Evolutionary conservation across 1,140 invertebrate species (phyloP).

Genomic region (Drosophila nigromelanica): DNA sequence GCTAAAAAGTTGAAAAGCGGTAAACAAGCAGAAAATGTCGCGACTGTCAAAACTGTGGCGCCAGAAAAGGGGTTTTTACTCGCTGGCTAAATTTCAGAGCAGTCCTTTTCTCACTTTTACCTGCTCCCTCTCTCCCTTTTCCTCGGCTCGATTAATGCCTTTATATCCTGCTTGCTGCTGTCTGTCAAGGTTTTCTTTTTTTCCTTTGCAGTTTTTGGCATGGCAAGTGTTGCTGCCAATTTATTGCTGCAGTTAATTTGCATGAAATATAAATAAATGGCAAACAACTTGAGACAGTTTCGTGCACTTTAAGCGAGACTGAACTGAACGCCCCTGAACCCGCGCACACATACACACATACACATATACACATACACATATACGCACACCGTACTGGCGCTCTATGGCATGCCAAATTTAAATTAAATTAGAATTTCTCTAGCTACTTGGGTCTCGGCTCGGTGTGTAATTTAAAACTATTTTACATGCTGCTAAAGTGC

Average conservation of each 20-base stretch:
- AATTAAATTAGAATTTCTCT: slow-evolving; percentile 79
- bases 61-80: slow-evolving; percentile 19
- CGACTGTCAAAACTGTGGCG: slow-evolving; percentile 65
- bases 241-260: slow-evolving; percentile 80
- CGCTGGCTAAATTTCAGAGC: slow-evolving; percentile 10
- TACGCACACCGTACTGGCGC: background rate
- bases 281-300: slow-evolving; percentile 67
- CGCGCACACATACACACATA: background rate
- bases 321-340: slow-evolving; percentile 1
- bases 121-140: background rate
- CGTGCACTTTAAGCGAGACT: slow-evolving; percentile 34
- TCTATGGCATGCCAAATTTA: slow-evolving; percentile 50
- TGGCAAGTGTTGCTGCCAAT: slow-evolving; percentile 69
- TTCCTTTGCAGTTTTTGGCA: slow-evolving; percentile 21
- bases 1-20: slow-evolving; percentile 67
- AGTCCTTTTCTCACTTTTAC: background rate
- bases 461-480: slow-evolving; percentile 81
- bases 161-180: slow-evolving; percentile 24
- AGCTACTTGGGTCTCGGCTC: slow-evolving; percentile 32
- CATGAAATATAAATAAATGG: slow-evolving; percentile 82
- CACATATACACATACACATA: background rate
- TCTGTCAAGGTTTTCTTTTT: slow-evolving; percentile 38
- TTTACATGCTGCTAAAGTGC: slow-evolving; percentile 66
- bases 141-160: background rate
- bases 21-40: slow-evolving; percentile 80